Conservation (phyloP, 2,888 invertebrate species). For the Buathra laborator region DNA sequence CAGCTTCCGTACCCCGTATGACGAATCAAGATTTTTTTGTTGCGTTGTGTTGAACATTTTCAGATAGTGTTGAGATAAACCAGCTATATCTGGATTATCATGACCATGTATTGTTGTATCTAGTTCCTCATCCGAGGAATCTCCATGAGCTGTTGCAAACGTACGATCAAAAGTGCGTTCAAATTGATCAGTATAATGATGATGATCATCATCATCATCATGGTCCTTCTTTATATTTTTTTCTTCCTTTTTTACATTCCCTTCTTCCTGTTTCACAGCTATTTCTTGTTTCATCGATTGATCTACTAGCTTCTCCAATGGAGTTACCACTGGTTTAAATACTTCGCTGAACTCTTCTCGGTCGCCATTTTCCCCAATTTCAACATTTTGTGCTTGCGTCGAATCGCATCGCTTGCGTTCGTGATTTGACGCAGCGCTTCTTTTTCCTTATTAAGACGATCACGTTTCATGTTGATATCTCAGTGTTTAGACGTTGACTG, state of each 20-base stretch:
- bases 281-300: slow-evolving; percentile 37
- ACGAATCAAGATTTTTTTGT: slow-evolving; percentile 44
- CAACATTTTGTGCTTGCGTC: slow-evolving; percentile 56
- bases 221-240: slow-evolving; percentile 67
- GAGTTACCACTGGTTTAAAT: slow-evolving; percentile 55
- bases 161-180: slow-evolving; percentile 64
- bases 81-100: slow-evolving; percentile 78
- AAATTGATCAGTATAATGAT: too few species aligned
- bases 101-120: slow-evolving; percentile 80
- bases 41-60: slow-evolving; percentile 13
- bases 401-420: slow-evolving; percentile 33
- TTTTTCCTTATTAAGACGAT: neutral
- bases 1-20: slow-evolving; percentile 62
- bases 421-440: neutral
- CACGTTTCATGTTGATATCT: slow-evolving; percentile 44
- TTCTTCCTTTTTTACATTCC: slow-evolving; percentile 72
- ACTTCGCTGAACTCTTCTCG: slow-evolving; percentile 52
- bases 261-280: slow-evolving; percentile 69
- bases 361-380: slow-evolving; percentile 49
- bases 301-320: slow-evolving; percentile 60
- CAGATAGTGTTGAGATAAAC: slow-evolving; percentile 69
- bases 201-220: too few species aligned
- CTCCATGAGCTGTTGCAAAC: slow-evolving; percentile 73
- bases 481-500: slow-evolving; percentile 19
- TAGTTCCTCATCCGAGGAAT: slow-evolving; percentile 84